Evolutionary conservation across 2,888 invertebrate genomes (phyloP), one percentile per base, ranked within the genome.

Genomic region (Pheosia gnoma): DNA sequence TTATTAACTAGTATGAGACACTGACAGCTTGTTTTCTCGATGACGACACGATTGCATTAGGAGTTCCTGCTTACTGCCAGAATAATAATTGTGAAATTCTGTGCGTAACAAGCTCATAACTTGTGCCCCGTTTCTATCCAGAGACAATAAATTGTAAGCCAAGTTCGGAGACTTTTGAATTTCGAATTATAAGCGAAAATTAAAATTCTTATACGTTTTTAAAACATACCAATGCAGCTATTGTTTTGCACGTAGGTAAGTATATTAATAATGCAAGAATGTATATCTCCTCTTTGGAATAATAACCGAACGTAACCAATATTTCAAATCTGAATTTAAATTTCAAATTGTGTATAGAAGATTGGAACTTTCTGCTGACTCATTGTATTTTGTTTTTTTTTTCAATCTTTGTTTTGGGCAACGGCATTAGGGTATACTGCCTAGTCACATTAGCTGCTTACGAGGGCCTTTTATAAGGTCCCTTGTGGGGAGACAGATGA

Each of bases 311-410:
- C 10, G n/a, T 51, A 25, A 51, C 51, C 56, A 60, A 55, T 59
- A 65, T 66, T 74, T 54, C 54, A 60, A 63, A 75, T 59, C 65
- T 11, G 37, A 53, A 74, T 75, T 74, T 65, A 70, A 66, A 73
- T 73, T 73, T 68, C 58, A 57, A 73, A 73, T 61, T 45, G 58
- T 57, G 52, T 37, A 5, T 59, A 49, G 62, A 57, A 62, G 61
- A 72, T 63, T 74, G 60, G 9, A 59, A 53, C 43, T 63, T 75
- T 64, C 5, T 63, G 75, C 66, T 61, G 64, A 75, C 57, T 73
- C 70, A 75, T 57, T 45, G 39, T 10, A 38, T 53, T 53, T 53
- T 9, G 10, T 53, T 37, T 53, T 53, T 9, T 51, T 53, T 5
- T 53, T 11, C 25, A 36, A 38, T 53, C 37, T 37, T 53, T 53